Conservation (phyloP, 2,113 vertebrate species). For the Platysternon megacephalum region DNA sequence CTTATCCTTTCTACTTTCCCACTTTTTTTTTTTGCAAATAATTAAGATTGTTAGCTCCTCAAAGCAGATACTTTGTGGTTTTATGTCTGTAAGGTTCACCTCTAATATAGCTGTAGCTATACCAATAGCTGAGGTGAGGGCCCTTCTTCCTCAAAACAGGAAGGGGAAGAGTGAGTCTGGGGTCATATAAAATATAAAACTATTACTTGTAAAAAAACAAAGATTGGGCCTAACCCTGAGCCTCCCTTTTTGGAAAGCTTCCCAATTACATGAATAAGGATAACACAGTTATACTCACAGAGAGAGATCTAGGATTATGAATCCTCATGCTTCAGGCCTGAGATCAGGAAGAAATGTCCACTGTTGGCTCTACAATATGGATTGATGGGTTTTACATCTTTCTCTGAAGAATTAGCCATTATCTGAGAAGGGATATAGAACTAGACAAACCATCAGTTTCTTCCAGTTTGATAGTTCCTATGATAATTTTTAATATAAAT, state of each 20-base stretch:
- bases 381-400: not conserved
- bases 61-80: not conserved
- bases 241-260: not conserved
- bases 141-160: not conserved
- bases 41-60: not conserved
- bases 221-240: not conserved
- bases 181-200: not conserved
- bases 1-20: not conserved
- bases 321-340: not conserved
- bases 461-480: not conserved
- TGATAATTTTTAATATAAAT: not conserved
- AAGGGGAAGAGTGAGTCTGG: not conserved
- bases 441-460: not conserved
- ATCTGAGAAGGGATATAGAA: not conserved
- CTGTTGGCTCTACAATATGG: not conserved
- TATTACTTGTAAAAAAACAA: not conserved
- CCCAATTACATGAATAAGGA: not conserved
- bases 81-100: not conserved
- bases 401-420: not conserved
- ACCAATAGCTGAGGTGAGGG: not conserved
- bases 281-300: not conserved
- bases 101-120: not conserved
- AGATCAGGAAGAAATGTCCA: not conserved
- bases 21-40: not conserved
- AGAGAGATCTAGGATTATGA: not conserved